phyloP scores from a whole-genome alignment of 2,797 vertebrate genomes.

The Leuciscus waleckii region DNA sequence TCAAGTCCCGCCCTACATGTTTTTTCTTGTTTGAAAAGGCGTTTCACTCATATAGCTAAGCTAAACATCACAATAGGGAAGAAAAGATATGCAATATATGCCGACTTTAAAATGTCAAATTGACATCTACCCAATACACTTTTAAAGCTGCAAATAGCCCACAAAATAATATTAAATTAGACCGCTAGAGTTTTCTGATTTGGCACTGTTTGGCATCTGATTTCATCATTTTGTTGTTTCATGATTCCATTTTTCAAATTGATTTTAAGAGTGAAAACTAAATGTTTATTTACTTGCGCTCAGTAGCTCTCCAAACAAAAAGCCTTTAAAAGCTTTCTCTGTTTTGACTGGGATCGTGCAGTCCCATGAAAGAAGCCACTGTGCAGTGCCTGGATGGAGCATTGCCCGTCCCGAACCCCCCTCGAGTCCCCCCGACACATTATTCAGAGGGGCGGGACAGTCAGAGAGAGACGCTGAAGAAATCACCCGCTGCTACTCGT shows the following conservation, averaged over 20 bases:
- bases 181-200: not conserved
- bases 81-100: not conserved
- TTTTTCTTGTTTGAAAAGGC: not conserved
- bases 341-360: not conserved
- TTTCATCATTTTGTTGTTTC: not conserved
- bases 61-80: not conserved
- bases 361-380: not conserved
- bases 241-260: too few species aligned
- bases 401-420: slow-evolving; percentile 66
- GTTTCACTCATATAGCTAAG: not conserved
- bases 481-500: slow-evolving; percentile 12
- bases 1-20: too few species aligned
- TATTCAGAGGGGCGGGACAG: slow-evolving; percentile 78
- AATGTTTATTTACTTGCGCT: not conserved
- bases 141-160: not conserved
- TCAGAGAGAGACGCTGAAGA: slow-evolving; percentile 64
- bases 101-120: not conserved
- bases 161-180: not conserved
- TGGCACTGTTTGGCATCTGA: not conserved
- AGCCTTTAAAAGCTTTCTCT: slow-evolving; percentile 9
- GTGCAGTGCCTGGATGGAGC: not conserved
- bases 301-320: not conserved
- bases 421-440: slow-evolving; percentile 55
- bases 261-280: not conserved
- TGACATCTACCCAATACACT: not conserved